Evolutionary conservation across 2,888 invertebrate species (phyloP), one percentile per base, ranked within the genome.

Genomic region (Dryomyza anilis): DNA sequence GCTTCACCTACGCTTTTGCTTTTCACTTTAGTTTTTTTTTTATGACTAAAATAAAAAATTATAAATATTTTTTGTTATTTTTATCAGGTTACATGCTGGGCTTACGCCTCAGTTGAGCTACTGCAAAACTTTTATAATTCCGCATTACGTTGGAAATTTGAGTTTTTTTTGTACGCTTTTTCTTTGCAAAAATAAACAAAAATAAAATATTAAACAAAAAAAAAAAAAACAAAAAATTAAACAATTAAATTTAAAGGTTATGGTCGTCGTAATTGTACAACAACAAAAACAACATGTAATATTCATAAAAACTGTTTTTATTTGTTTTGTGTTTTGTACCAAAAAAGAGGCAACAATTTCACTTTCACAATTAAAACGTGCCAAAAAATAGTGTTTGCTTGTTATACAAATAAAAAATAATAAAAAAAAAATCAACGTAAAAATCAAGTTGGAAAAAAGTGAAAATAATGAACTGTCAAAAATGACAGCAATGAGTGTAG

Each of bases 261-360:
- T 67, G 67, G 67, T 63, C 67, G 65, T 55, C 63, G 60, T 63
- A 67, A 65, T 67, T 67, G 30, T 56, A 36, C 46, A 66, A 55
- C 36, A 52, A 43, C 19, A 48, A 14, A 25, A 43, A 19, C 29
- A 45, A 19, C 30, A 65, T 14, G 27, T 39, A 58, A 58, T 12
- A 25, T 25, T n/a, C n/a, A n/a, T n/a, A 8, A 53, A 33, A 36
- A 55, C 19, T 19, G 16, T 55, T 55, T 27, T 29, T 39, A 21
- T 36, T 43, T 7, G 23, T 52, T 8, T 55, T 55, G 33, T 56
- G 36, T 21, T 50, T 50, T 8, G 23, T 25, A 23, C 14, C n/a
- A 50, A 50, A 33, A 10, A 30, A 39, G 6, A 59, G 48, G 29
- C 48, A 48, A 59, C 48, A 62, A 61, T 65, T 65, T 65, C 65